Base-by-base conservation (phyloP, 2,797 vertebrate species). In the Lateolabrax maculatus region DNA sequence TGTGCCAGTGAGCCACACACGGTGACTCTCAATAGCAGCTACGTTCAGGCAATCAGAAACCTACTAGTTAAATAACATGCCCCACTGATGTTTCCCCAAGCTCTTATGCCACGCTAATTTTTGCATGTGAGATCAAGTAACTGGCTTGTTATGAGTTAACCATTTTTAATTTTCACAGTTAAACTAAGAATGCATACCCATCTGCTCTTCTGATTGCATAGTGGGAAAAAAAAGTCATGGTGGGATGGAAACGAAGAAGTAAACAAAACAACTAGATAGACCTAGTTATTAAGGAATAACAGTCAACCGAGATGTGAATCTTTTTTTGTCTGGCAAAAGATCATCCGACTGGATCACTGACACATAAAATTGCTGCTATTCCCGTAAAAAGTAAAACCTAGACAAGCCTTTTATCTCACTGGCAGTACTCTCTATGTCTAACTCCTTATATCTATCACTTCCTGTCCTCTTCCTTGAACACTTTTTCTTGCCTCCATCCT, bases 361-460 rank as follows among this genome's bases (percentile, higher is more conserved):
- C 80, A 75, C 61, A 75, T 69, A 39, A 27, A 72, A 83, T 71
- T 63, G 65, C 60, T 23, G 61, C 71, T 49, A 39, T 81, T 68
- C 56, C 27, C 11, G 51, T 60, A 53, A 80, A 84, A 76, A 82
- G 44, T 63, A 43, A 71, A 74, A 67, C 34, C 57, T 29, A 6
- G 53, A 69, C 69, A 66, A 49, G 80, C 36, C 55, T 73, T 80
- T 64, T 74, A 80, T 79, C 65, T 70, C 37, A 52, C 65, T 65
- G 65, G 46, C 60, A 81, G 58, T 29, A 15, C 43, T 53, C 23
- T 72, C 12, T 43, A 4, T 57, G 67, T 80, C 29, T 80, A 48
- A 46, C 44, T 72, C 56, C 61, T 52, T 63, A 60, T 39, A 66
- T 80, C 29, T 56, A 71, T 71, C 72, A 56, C 64, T 68, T 74